Evolutionary conservation across 2,113 vertebrate species (phyloP), one percentile per base, ranked within the genome.

Genomic region (Charina bottae): DNA sequence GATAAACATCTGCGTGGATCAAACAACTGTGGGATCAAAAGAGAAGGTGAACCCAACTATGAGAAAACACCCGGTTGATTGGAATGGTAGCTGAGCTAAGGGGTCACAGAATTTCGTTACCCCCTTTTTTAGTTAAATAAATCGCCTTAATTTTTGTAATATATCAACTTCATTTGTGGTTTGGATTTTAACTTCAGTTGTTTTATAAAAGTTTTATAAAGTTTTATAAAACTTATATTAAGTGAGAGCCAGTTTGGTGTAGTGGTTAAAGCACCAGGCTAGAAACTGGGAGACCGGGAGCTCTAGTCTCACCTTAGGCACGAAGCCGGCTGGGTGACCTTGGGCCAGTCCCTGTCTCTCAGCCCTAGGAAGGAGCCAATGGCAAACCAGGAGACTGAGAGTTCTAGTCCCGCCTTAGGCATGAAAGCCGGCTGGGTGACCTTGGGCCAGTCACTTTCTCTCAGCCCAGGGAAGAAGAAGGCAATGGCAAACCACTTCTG

Each of bases 1-100:
- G 94, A 96, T 96, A 93, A 96, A 89, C 90, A 96, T 95, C 96
- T 94, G 90, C 17, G 91, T 88, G 0, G 90, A 90, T 92, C 94
- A 96, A 92, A 92, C 94, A 94, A 55, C 85, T 93, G 92, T 49
- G 28, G 95, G 93, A 96, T 96, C 95, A 96, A 94, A 97, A 96
- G 94, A 91, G 94, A 90, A 96, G 60, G 42, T 0, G 84, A 89
- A 86, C 93, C 95, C 96, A 92, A 15, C 88, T 95, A 94, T 94
- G 88, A 91, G 91, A 68, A 53, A 33, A 53, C 54, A 26, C 26
- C 56, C 62, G 90, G 60, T 6, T 3, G 21, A 33, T 37, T 7
- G 68, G 6, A 37, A 37, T 1, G 6, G 68, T 21, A 1, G 68
- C 68, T 78, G 68, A 78, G 17, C 33, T 78, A 78, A 7, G 6